These are phyloP conservation scores for Diorhabda sublineata DNA, from an alignment of 1,140 invertebrate genomes.

Conservation along the genomic window DNA sequence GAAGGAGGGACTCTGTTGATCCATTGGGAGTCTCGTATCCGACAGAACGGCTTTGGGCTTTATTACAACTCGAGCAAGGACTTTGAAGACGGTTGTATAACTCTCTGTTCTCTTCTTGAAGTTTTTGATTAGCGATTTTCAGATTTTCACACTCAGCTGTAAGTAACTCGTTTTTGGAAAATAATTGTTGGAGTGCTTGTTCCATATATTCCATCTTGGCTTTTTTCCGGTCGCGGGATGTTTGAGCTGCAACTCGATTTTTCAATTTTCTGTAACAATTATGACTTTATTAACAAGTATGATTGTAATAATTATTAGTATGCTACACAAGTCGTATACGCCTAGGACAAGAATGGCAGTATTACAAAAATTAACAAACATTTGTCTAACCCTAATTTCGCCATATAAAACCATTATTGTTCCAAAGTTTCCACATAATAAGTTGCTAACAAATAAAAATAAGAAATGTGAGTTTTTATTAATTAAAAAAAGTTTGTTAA, in stretches of 20 bases:
- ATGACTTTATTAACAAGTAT: too few relatives aligned
- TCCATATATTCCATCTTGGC: conserved; percentile 87
- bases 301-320: too few relatives aligned
- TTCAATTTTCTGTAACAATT: conserved; percentile 79
- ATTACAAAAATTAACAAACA: too few relatives aligned
- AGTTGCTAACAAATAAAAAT: too few relatives aligned
- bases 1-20: conserved; percentile 80
- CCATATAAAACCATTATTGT: too few relatives aligned
- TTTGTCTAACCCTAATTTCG: too few relatives aligned
- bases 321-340: too few relatives aligned
- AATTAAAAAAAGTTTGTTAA: too few relatives aligned
- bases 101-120: conserved; percentile 60
- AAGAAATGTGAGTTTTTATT: too few relatives aligned
- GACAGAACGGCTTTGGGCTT: conserved; percentile 50
- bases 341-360: too few relatives aligned
- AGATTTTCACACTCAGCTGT: conserved; percentile 61
- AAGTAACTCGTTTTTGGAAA: conserved; percentile 61
- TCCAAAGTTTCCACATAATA: too few relatives aligned
- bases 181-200: conserved; percentile 60
- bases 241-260: conserved; percentile 96
- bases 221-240: conserved; percentile 94
- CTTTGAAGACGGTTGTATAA: conserved; percentile 53
- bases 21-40: conserved; percentile 58
- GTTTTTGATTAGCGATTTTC: conserved; percentile 60
- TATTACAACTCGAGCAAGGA: conserved; percentile 49